A percentile compares a stretch with the other conserved stretches of the same genome.
phyloP scores from a whole-genome alignment of 2,113 vertebrate species.

The Symphodus melops region DNA sequence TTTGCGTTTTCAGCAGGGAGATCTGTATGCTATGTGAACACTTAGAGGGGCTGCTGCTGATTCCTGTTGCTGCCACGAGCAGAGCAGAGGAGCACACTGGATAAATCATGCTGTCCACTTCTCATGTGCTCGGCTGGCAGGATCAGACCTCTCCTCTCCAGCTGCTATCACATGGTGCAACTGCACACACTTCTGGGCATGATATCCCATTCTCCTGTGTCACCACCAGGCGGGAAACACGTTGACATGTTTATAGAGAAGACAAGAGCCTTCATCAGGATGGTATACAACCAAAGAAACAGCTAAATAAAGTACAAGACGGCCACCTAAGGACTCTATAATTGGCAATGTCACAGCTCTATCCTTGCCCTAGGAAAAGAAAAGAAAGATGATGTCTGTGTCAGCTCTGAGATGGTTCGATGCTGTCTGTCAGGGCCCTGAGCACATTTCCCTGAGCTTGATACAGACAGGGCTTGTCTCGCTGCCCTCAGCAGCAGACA shows the following conservation, averaged over 20 bases:
- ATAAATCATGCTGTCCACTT: constrained; percentile 71
- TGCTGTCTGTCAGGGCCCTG: constrained; percentile 80
- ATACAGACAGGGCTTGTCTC: constrained; percentile 80
- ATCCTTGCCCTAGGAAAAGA: constrained; percentile 72
- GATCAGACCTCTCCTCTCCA: constrained; percentile 67
- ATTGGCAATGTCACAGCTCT: constrained; percentile 76
- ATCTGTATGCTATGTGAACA: constrained; percentile 49
- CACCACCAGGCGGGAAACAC: constrained; percentile 37
- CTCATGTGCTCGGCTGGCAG: constrained; percentile 62
- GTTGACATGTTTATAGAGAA: constrained; percentile 54
- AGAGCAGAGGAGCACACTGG: constrained; percentile 43
- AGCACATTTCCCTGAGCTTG: constrained; percentile 77
- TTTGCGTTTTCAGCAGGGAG: constrained; percentile 53
- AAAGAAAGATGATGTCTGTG: constrained; percentile 78
- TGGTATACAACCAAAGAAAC: constrained; percentile 45
- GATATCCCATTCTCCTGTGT: constrained; percentile 50
- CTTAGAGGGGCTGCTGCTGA: constrained; percentile 40
- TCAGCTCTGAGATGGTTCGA: constrained; percentile 76
- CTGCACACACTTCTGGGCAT: constrained; percentile 40
- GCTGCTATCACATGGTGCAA: constrained; percentile 59
- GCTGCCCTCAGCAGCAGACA: constrained; percentile 81
- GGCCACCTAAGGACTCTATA: constrained; percentile 68
- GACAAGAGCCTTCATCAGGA: constrained; percentile 27
- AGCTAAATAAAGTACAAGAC: constrained; percentile 56
- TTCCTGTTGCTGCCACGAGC: constrained; percentile 42